phyloP scores from a whole-genome alignment of 2,888 invertebrate species.

The Luffia ferchaultella region DNA sequence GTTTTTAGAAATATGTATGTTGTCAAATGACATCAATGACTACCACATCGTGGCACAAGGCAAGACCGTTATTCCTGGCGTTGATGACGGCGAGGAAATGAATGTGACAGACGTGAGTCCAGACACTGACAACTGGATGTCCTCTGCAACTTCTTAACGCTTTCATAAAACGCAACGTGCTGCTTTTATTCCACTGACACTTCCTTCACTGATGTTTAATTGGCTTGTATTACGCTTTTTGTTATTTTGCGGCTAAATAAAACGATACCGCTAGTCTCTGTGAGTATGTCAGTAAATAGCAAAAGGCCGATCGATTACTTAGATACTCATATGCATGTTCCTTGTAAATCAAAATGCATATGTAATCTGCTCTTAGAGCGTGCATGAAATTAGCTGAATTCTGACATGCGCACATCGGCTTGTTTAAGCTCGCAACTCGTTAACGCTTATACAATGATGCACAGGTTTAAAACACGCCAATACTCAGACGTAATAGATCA shows the following conservation, averaged over 20 bases:
- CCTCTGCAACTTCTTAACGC: constrained; percentile 26
- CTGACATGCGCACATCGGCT: constrained; percentile 43
- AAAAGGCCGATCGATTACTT: too few relatives aligned
- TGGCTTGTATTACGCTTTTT: constrained; percentile 22
- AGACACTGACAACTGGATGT: constrained; percentile 10
- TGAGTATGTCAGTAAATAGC: too few relatives aligned
- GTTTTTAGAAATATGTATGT: constrained; percentile 71
- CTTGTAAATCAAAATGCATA: too few relatives aligned
- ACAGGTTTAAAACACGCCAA: constrained; percentile 30
- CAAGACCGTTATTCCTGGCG: constrained; percentile 76
- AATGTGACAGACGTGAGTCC: constrained; percentile 75
- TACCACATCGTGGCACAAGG: constrained; percentile 87
- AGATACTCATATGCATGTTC: too few relatives aligned
- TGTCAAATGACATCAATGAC: constrained; percentile 77
- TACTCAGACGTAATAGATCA: not conserved
- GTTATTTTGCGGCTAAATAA: too few relatives aligned
- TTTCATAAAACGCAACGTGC: constrained; percentile 19
- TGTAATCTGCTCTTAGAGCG: too few relatives aligned
- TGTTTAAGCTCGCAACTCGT: constrained; percentile 26
- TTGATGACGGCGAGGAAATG: constrained; percentile 87
- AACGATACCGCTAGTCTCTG: too few relatives aligned
- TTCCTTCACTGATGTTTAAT: constrained; percentile 20
- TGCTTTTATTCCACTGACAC: constrained; percentile 12
- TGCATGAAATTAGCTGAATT: too few relatives aligned
- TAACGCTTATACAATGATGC: constrained; percentile 18